phyloP scores from a whole-genome alignment of 2,888 invertebrate species.

The Eristalis pertinax region DNA sequence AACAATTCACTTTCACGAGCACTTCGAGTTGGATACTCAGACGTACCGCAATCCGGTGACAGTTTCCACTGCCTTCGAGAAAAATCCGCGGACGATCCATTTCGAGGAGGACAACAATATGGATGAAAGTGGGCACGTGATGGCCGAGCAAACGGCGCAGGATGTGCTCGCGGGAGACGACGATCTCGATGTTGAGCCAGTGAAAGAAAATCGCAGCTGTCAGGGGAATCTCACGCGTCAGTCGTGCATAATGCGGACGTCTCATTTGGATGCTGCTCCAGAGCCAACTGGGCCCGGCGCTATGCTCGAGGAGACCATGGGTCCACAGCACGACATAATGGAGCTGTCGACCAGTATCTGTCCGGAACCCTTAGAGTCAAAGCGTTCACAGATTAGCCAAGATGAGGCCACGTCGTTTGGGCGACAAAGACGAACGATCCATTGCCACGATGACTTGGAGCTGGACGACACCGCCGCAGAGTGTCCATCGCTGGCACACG shows the following conservation, averaged over 20 bases:
- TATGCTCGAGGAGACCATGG: not conserved
- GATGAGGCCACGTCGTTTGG: not conserved
- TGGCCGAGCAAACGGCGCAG: not conserved
- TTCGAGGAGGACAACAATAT: slow-evolving; percentile 14
- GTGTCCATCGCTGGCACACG: too few relatives aligned
- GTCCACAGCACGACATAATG: not conserved
- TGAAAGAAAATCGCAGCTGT: not conserved
- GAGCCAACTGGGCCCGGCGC: not conserved
- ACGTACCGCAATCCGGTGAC: not conserved
- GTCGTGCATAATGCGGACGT: not conserved
- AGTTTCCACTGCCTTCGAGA: not conserved
- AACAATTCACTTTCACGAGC: slow-evolving; percentile 3
- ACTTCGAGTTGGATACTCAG: not conserved
- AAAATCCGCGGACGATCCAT: slow-evolving; percentile 15
- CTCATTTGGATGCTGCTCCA: not conserved
- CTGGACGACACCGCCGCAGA: not conserved
- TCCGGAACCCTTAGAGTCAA: not conserved
- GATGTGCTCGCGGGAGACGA: not conserved
- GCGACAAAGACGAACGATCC: not conserved
- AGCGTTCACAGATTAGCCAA: not conserved
- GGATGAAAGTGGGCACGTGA: not conserved
- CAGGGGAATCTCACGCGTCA: not conserved
- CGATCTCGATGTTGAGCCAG: not conserved
- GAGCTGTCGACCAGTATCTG: slow-evolving; percentile 1
- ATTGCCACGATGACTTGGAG: slow-evolving; percentile 1